These are phyloP conservation scores for Uromys caudimaculatus DNA, from an alignment of 2,797 vertebrate genomes.

Conservation along the genomic window DNA sequence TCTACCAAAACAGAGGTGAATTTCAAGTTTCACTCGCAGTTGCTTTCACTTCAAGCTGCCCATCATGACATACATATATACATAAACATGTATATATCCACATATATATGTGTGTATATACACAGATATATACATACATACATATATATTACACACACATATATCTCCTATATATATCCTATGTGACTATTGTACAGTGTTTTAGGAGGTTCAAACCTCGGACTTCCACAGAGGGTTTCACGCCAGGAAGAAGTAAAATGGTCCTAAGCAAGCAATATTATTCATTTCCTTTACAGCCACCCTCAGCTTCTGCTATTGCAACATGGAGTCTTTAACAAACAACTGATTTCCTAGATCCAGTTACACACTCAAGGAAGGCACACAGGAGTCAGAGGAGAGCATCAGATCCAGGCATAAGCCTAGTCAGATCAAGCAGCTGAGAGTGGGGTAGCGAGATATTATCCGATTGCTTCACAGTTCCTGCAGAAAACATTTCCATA, in stretches of 20 bases:
- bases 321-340: neutral
- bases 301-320: neutral
- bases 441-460: neutral
- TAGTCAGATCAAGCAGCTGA: neutral
- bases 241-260: neutral
- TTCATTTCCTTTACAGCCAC: neutral
- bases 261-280: neutral
- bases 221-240: neutral
- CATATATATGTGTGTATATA: too few relatives aligned
- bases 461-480: neutral
- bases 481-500: neutral
- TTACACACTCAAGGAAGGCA: neutral
- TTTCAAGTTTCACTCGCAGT: neutral
- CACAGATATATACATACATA: too few relatives aligned
- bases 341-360: neutral
- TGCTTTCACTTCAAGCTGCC: neutral
- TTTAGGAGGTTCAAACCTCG: neutral
- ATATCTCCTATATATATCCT: neutral
- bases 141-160: too few relatives aligned
- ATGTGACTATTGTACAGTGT: neutral
- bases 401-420: neutral
- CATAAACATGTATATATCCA: too few relatives aligned
- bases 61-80: neutral
- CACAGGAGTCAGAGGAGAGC: accelerated
- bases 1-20: neutral